These are phyloP conservation scores for Leucophenga maculata DNA, from an alignment of 2,888 invertebrate genomes.

Conservation along the genomic window DNA sequence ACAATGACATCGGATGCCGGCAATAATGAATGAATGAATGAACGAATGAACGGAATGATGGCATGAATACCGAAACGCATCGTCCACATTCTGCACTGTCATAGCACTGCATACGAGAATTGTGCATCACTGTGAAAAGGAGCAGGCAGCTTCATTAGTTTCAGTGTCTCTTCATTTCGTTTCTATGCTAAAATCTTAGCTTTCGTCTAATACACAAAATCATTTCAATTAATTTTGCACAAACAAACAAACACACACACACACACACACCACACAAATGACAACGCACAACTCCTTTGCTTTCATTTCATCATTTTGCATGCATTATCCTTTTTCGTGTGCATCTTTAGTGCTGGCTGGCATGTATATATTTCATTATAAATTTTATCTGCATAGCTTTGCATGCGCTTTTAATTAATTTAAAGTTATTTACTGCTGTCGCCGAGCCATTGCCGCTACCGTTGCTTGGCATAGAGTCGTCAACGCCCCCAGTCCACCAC, in stretches of 20 bases:
- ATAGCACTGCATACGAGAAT: too few relatives aligned
- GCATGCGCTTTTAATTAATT: constrained; percentile 62
- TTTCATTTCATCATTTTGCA: neutral
- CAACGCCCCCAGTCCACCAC: neutral
- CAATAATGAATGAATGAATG: too few relatives aligned
- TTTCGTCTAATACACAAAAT: constrained; percentile 23
- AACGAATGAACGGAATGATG: too few relatives aligned
- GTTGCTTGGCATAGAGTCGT: too few relatives aligned
- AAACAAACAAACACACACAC: constrained; percentile 62
- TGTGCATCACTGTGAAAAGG: too few relatives aligned
- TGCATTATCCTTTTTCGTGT: neutral
- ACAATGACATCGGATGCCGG: too few relatives aligned
- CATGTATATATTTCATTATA: constrained; percentile 11
- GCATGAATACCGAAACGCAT: too few relatives aligned
- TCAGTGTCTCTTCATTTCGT: too few relatives aligned
- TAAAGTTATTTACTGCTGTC: constrained; percentile 55
- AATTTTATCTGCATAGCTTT: constrained; percentile 51
- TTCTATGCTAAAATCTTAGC: neutral
- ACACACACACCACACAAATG: too few relatives aligned
- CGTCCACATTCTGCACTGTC: too few relatives aligned
- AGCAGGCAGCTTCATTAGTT: too few relatives aligned
- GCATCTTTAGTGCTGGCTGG: constrained; percentile 36
- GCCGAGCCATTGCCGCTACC: neutral
- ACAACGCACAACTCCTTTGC: too few relatives aligned
- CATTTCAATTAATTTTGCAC: constrained; percentile 63